These are phyloP conservation scores for Thalpophila matura DNA, from an alignment of 2,888 invertebrate species.

Conservation along the genomic window DNA sequence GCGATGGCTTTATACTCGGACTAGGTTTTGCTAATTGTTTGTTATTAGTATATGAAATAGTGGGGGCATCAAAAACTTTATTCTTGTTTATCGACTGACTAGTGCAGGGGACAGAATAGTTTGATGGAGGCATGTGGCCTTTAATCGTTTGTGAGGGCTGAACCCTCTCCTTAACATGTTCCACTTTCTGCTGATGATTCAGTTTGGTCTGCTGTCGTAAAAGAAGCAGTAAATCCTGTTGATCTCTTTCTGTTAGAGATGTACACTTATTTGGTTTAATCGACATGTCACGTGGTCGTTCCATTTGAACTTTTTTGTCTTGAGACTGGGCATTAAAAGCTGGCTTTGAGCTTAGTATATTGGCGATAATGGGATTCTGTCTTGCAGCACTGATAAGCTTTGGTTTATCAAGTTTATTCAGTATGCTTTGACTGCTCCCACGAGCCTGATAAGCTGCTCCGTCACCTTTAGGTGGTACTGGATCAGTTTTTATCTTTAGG, in stretches of 20 bases:
- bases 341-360: slow-evolving; percentile 26
- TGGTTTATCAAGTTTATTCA: slow-evolving; percentile 34
- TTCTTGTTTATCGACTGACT: slow-evolving; percentile 37
- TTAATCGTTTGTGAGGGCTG: slow-evolving; percentile 25
- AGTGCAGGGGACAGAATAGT: slow-evolving; percentile 28
- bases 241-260: slow-evolving; percentile 75
- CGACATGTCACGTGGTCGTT: slow-evolving; percentile 15
- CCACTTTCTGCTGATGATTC: slow-evolving; percentile 30
- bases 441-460: slow-evolving; percentile 8
- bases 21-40: slow-evolving; percentile 41
- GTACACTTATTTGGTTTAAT: slow-evolving; percentile 19
- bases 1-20: slow-evolving; percentile 37
- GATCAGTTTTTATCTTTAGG: slow-evolving; percentile 15
- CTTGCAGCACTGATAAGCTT: slow-evolving; percentile 4
- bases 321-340: slow-evolving; percentile 11
- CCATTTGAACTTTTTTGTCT: slow-evolving; percentile 23
- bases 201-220: slow-evolving; percentile 75
- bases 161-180: slow-evolving; percentile 34
- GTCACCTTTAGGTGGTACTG: slow-evolving; percentile 14
- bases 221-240: slow-evolving; percentile 75
- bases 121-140: slow-evolving; percentile 15
- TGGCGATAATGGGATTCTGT: slow-evolving; percentile 43
- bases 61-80: slow-evolving; percentile 31
- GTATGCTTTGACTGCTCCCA: slow-evolving; percentile 25
- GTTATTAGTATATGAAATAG: slow-evolving; percentile 16